phyloP scores from a whole-genome alignment of 2,888 invertebrate genomes.

The Calameuta pallipes region DNA sequence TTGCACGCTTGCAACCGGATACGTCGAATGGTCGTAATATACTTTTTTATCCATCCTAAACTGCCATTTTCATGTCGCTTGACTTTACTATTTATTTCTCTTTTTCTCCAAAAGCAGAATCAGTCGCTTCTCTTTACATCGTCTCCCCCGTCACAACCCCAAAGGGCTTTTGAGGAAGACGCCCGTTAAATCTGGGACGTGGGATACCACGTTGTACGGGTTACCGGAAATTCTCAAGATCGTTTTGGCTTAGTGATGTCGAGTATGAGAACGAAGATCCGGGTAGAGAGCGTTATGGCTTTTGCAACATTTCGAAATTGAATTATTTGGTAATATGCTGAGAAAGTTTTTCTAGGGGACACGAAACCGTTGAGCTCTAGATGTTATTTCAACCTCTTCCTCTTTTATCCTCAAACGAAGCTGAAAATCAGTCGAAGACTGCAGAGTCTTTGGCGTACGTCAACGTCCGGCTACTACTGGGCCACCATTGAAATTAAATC shows the following conservation, averaged over 20 bases:
- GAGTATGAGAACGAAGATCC: neutral
- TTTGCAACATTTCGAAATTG: neutral
- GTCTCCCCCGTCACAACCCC: too few species aligned
- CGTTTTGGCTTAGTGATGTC: neutral
- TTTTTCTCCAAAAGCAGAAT: neutral
- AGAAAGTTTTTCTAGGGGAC: neutral
- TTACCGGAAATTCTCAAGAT: neutral
- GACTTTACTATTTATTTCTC: neutral
- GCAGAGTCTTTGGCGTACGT: neutral
- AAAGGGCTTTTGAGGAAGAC: neutral
- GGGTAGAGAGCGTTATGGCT: neutral
- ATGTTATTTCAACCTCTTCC: neutral
- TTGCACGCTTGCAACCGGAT: neutral
- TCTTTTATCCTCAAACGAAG: neutral
- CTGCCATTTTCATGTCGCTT: neutral
- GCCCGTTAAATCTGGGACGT: neutral
- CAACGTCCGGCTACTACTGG: neutral
- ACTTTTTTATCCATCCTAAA: neutral
- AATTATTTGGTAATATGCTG: neutral
- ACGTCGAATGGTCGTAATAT: neutral
- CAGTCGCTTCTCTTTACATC: neutral
- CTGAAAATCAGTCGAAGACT: neutral
- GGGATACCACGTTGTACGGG: neutral
- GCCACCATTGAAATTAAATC: neutral
- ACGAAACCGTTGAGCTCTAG: neutral